Percentiles rank a stretch among this genome's conserved stretches.
Conservation (phyloP, 2,888 invertebrate genomes). For the Prostheceraeus crozeri region DNA sequence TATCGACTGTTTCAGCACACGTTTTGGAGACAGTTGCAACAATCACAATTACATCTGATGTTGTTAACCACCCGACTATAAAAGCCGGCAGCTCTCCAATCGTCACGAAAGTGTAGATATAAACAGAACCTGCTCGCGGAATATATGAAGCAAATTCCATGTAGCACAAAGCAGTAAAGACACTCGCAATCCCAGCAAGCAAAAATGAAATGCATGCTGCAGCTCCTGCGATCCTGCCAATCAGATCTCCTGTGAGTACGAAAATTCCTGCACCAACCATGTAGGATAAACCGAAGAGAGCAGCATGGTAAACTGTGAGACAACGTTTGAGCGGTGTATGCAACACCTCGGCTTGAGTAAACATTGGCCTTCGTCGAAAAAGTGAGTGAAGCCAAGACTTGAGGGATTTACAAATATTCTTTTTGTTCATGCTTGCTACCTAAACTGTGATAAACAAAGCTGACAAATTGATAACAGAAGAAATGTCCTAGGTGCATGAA, state of each 20-base stretch:
- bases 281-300: too few species aligned
- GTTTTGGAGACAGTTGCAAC: slow-evolving; percentile 27
- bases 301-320: too few species aligned
- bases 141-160: slow-evolving; percentile 26
- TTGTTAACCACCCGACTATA: slow-evolving; percentile 31
- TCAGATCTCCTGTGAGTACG: slow-evolving; percentile 23
- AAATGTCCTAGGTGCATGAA: too few species aligned
- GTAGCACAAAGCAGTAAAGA: slow-evolving; percentile 28
- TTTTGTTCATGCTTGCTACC: too few species aligned
- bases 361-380: too few species aligned
- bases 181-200: not conserved
- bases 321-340: too few species aligned
- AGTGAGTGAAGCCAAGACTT: too few species aligned
- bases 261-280: slow-evolving; percentile 31
- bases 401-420: too few species aligned
- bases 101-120: slow-evolving; percentile 24
- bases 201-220: slow-evolving; percentile 12
- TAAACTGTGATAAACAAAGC: too few species aligned
- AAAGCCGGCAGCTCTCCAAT: slow-evolving; percentile 30
- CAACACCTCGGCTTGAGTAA: too few species aligned
- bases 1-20: slow-evolving; percentile 8
- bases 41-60: slow-evolving; percentile 12
- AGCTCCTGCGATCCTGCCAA: slow-evolving; percentile 19
- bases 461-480: too few species aligned
- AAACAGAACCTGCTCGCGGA: slow-evolving; percentile 23